A percentile compares a stretch with the other conserved stretches of the same genome.
Conservation (phyloP, 2,113 vertebrate genomes). For the Euleptes europaea region DNA sequence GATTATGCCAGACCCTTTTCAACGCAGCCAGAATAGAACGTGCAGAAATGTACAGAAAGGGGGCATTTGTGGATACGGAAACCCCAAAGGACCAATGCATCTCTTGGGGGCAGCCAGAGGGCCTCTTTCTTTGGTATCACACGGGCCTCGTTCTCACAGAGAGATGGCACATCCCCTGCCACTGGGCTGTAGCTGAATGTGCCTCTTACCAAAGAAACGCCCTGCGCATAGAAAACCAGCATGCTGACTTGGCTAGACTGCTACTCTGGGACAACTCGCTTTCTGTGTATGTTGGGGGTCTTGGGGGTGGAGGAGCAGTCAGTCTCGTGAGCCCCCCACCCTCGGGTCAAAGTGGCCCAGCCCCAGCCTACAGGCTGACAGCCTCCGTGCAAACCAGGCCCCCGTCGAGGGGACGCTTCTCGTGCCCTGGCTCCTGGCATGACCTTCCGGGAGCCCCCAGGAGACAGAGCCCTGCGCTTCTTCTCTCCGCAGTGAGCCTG, state of each 20-base stretch:
- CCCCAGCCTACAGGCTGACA: background rate
- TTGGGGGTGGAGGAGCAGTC: background rate
- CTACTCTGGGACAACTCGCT: too few species aligned
- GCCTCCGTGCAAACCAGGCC: background rate
- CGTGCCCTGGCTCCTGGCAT: background rate
- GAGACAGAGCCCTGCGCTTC: background rate
- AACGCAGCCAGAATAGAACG: too few species aligned
- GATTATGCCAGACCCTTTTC: too few species aligned
- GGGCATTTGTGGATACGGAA: too few species aligned
- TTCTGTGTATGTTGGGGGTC: background rate
- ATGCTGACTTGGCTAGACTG: too few species aligned
- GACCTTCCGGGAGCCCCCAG: background rate
- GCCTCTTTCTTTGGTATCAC: background rate
- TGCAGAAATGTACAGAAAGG: too few species aligned
- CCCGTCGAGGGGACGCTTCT: background rate
- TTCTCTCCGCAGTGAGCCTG: constrained; percentile 76
- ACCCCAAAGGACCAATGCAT: too few species aligned
- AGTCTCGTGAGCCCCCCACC: background rate
- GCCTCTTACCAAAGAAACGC: too few species aligned
- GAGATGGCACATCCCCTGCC: background rate
- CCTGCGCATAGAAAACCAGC: too few species aligned
- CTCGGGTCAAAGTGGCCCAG: background rate
- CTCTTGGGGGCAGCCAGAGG: too few species aligned
- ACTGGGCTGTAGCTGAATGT: background rate
- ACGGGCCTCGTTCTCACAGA: too few species aligned